Conservation (phyloP, 2,797 vertebrate species). For the Enoplosus armatus region DNA sequence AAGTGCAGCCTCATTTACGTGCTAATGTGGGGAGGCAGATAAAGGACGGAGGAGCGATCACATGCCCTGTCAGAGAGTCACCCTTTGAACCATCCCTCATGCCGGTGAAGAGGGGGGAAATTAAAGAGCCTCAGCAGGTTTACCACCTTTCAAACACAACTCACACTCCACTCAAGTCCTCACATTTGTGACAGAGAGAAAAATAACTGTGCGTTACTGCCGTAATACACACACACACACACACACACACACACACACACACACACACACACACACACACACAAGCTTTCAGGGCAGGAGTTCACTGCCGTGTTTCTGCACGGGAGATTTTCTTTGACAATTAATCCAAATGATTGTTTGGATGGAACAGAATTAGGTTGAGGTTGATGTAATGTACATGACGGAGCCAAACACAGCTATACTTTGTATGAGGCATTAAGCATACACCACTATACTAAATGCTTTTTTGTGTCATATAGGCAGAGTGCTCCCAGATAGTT, state of each 20-base stretch:
- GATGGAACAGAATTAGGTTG: conserved; percentile 59
- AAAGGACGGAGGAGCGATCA: conserved; percentile 87
- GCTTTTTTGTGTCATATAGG: conserved; percentile 16
- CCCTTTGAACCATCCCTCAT: conserved; percentile 87
- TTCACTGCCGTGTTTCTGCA: conserved; percentile 44
- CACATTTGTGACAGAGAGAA: conserved; percentile 76
- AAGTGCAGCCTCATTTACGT: conserved; percentile 90
- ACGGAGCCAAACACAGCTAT: conserved; percentile 48
- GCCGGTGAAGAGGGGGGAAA: conserved; percentile 81
- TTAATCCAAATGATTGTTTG: conserved; percentile 72
- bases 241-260: conserved; percentile 31
- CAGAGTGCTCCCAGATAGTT: conserved; percentile 11
- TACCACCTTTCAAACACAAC: conserved; percentile 85
- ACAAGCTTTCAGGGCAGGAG: conserved; percentile 35
- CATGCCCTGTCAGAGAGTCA: conserved; percentile 86
- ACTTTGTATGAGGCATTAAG: conserved; percentile 37
- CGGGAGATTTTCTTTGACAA: conserved; percentile 60
- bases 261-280: conserved; percentile 26
- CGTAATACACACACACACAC: conserved; percentile 31
- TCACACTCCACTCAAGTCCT: conserved; percentile 76
- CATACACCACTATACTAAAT: conserved; percentile 20
- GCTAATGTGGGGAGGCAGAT: conserved; percentile 88
- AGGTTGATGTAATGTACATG: conserved; percentile 68
- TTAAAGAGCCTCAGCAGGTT: conserved; percentile 85
- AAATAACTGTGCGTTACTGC: conserved; percentile 60